A percentile compares a stretch with the other conserved stretches of the same genome.
phyloP scores from a whole-genome alignment of 2,797 vertebrate species.

The Microctenopoma lineatum region DNA sequence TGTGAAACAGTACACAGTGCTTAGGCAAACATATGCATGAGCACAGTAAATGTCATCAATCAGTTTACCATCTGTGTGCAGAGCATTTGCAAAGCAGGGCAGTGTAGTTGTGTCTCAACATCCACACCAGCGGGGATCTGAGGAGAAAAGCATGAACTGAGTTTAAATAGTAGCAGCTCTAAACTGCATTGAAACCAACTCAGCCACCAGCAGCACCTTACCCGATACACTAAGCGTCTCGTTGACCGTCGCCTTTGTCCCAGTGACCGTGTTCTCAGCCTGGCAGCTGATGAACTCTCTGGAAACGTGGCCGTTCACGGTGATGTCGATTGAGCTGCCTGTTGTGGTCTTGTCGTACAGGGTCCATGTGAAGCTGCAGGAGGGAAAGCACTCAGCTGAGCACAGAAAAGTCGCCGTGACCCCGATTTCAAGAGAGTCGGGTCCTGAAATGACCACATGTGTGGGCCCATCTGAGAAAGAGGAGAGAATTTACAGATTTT shows the following conservation, averaged over 20 bases:
- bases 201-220: neutral
- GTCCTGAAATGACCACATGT: constrained; percentile 37
- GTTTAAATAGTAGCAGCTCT: neutral
- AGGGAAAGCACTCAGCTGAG: constrained; percentile 38
- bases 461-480: constrained; percentile 47
- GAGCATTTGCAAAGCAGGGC: neutral
- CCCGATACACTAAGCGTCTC: constrained; percentile 43
- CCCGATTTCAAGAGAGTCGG: constrained; percentile 38
- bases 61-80: neutral
- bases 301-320: constrained; percentile 15
- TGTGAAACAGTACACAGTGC: neutral
- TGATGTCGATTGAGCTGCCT: constrained; percentile 28
- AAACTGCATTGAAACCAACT: neutral
- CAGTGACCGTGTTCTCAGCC: constrained; percentile 27
- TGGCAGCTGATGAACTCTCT: constrained; percentile 41
- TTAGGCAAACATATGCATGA: constrained; percentile 11
- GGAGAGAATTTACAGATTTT: too few relatives aligned
- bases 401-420: constrained; percentile 36
- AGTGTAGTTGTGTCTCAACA: constrained; percentile 39
- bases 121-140: constrained; percentile 58
- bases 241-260: neutral
- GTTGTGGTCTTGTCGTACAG: constrained; percentile 21
- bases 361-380: constrained; percentile 50
- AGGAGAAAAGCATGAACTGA: neutral
- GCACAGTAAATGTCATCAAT: neutral